Evolutionary conservation across 2,888 invertebrate species (phyloP), one percentile per base, ranked within the genome.

Genomic region (Scaptomyza cyrtandrae): DNA sequence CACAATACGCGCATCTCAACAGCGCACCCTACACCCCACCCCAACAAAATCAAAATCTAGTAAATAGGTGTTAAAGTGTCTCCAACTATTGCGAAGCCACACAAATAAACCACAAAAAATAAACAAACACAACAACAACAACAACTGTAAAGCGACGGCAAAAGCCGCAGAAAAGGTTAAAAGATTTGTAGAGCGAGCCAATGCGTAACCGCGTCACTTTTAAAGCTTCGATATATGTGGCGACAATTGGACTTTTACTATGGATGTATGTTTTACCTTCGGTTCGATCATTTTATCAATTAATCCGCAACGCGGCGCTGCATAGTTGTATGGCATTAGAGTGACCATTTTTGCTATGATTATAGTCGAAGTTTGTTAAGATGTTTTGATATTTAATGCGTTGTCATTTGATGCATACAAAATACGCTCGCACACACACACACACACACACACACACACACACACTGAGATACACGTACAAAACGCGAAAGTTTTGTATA

Each of bases 261-360:
- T 39, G 14, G 2, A 39, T 39, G 7, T 39, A 14, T 14, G 39
- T 59, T 67, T 84, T 92, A 92, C 92, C 92, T 92, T 92, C 71
- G 92, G 91, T 75, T 92, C 92, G 80, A 92, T 92, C 92, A 92
- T 92, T 90, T 92, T 92, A 80, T 92, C 92, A 89, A 92, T 92
- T 91, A 92, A 91, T 91, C 92, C 92, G 90, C 92, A 92, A 76
- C 92, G 90, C 72, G 91, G 90, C 86, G 91, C 91, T 83, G 91
- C 90, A 82, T 91, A 92, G 88, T 90, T 92, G 75, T 91, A 92
- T 71, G 92, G 92, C 92, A 92, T 91, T 86, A 92, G 77, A 83
- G 92, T 92, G 88, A 92, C 92, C 92, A 92, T 92, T 89, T 41
- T 89, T 88, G 66, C 31, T 39, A 27, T 46, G 52, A 81, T 81